Evolutionary conservation across 2,797 vertebrate genomes (phyloP).

Genomic region (Urophycis tenuis): DNA sequence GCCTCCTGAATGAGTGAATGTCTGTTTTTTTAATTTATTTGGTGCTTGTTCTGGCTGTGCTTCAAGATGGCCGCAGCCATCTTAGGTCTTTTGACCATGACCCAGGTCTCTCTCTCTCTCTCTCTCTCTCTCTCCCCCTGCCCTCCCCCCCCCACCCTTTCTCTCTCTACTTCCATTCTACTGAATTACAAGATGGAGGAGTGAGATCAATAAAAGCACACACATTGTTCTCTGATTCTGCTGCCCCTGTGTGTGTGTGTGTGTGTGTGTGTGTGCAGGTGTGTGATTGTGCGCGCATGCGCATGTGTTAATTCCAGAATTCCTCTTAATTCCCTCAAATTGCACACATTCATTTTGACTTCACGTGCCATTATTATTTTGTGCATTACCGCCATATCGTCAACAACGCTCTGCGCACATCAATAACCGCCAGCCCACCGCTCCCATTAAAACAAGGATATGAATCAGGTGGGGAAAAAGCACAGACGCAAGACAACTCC

Average conservation of each 20-base stretch:
- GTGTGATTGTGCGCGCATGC: neutral
- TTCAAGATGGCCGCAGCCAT: slow-evolving; percentile 70
- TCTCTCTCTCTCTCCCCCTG: slow-evolving; percentile 12
- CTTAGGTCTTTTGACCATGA: slow-evolving; percentile 72
- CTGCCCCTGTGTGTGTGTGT: neutral
- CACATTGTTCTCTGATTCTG: slow-evolving; percentile 63
- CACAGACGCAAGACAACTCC: neutral
- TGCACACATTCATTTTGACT: neutral
- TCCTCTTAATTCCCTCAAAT: neutral
- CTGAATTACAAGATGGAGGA: slow-evolving; percentile 61
- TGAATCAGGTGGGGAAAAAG: neutral
- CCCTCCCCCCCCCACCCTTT: slow-evolving; percentile 39
- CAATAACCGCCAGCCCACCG: neutral
- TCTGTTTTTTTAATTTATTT: no score
- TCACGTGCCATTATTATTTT: neutral
- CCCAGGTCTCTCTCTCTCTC: slow-evolving; percentile 44
- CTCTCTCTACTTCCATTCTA: slow-evolving; percentile 41
- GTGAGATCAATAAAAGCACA: slow-evolving; percentile 69
- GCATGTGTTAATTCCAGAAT: neutral
- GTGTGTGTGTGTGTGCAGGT: neutral
- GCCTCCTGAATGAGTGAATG: slow-evolving; percentile 57
- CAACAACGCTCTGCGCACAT: neutral
- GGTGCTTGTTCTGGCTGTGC: slow-evolving; percentile 66
- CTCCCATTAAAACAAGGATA: neutral
- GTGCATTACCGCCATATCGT: neutral